Conservation (phyloP, 2,113 vertebrate genomes). For the Emydocephalus ijimae region DNA sequence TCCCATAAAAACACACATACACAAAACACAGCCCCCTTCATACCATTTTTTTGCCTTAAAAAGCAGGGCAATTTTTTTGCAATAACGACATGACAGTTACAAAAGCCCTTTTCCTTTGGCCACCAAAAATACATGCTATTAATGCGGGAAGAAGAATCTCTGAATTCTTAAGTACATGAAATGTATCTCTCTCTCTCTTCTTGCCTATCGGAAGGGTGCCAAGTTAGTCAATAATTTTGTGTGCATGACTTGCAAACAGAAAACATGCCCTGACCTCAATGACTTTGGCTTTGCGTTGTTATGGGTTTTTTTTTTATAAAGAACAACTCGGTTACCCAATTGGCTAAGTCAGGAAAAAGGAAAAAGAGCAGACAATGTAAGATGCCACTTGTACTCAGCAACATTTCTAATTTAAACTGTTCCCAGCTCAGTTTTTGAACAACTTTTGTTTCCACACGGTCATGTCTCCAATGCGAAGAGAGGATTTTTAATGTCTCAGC, state of each 20-base stretch:
- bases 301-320: neutral
- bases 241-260: neutral
- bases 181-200: neutral
- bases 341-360: slow-evolving; percentile 24
- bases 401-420: slow-evolving; percentile 18
- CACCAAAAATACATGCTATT: neutral
- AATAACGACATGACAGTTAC: neutral
- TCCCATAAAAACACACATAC: no score
- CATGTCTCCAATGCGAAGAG: neutral
- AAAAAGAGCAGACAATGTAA: neutral
- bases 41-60: neutral
- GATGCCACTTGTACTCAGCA: slow-evolving; percentile 10
- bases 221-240: slow-evolving; percentile 4
- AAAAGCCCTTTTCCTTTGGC: neutral
- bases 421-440: slow-evolving; percentile 1
- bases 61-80: neutral
- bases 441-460: neutral
- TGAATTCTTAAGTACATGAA: neutral
- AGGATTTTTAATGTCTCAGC: neutral
- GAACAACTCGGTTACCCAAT: neutral
- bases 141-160: neutral
- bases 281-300: slow-evolving; percentile 14
- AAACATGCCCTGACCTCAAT: neutral
- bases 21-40: neutral
- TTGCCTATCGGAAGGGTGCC: neutral